Percentiles rank a stretch among this genome's conserved stretches.
These are phyloP conservation scores for Enteromius anoplus DNA, from an alignment of 2,797 vertebrate genomes.

Conservation along the genomic window DNA sequence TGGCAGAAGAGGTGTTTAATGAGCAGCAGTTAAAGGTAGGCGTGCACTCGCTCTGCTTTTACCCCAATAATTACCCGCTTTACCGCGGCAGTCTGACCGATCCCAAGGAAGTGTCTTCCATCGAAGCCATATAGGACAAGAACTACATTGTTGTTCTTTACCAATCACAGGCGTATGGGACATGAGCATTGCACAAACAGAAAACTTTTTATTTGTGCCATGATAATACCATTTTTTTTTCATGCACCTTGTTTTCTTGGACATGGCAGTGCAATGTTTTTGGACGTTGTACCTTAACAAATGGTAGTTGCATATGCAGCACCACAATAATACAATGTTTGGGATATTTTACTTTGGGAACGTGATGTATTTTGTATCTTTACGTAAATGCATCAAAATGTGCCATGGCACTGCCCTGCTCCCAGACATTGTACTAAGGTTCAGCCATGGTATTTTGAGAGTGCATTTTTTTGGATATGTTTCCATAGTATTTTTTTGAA, in stretches of 20 bases:
- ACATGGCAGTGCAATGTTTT: not conserved
- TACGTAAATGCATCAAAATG: not conserved
- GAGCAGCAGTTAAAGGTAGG: conserved; percentile 72
- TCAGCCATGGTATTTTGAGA: not conserved
- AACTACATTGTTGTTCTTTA: not conserved
- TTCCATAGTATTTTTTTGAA: not conserved
- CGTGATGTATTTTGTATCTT: not conserved
- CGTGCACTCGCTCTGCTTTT: not conserved
- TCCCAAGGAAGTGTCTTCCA: not conserved
- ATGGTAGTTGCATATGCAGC: not conserved
- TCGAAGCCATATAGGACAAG: not conserved
- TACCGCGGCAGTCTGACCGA: not conserved
- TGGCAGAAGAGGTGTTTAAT: conserved; percentile 72
- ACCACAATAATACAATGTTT: not conserved
- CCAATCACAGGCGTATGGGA: not conserved
- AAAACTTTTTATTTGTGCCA: not conserved
- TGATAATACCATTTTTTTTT: not conserved
- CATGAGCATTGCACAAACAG: not conserved
- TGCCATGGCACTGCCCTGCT: not conserved
- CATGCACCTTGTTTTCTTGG: not conserved
- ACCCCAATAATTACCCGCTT: not conserved
- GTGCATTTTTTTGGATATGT: not conserved
- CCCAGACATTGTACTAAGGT: not conserved
- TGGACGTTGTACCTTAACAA: not conserved
- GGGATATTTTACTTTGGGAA: not conserved